A percentile compares a stretch with the other conserved stretches of the same genome.
These are phyloP conservation scores for Colaptes auratus DNA, from an alignment of 2,113 vertebrate genomes.

Conservation along the genomic window DNA sequence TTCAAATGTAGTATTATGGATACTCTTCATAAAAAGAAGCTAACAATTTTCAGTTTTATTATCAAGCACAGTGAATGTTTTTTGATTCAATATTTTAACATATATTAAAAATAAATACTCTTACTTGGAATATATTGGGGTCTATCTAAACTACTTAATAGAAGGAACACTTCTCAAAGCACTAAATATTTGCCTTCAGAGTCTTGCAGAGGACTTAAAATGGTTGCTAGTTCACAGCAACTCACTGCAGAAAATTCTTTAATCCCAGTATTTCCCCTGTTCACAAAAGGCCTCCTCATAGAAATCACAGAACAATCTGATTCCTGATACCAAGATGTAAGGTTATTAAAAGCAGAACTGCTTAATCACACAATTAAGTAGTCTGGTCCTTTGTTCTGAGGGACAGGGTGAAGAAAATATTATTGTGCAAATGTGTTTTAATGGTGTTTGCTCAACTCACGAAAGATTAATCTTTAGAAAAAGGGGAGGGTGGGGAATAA, in stretches of 20 bases:
- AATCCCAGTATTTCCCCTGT: background rate
- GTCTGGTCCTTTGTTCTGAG: background rate
- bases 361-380: background rate
- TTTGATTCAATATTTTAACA: background rate
- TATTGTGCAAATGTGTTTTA: constrained; percentile 68
- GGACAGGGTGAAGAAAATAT: background rate
- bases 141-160: background rate
- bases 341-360: background rate
- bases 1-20: constrained; percentile 39
- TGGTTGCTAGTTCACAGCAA: background rate
- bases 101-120: background rate
- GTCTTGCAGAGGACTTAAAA: background rate
- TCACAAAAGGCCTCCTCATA: background rate
- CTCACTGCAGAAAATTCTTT: background rate
- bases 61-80: background rate
- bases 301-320: background rate
- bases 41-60: background rate
- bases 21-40: background rate
- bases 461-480: constrained; percentile 87
- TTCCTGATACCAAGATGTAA: background rate
- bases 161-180: background rate
- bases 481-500: constrained; percentile 79
- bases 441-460: constrained; percentile 94
- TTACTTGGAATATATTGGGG: background rate
- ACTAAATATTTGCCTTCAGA: background rate